Conservation (phyloP, 1,140 invertebrate genomes). For the Leptinotarsa lineolata region DNA sequence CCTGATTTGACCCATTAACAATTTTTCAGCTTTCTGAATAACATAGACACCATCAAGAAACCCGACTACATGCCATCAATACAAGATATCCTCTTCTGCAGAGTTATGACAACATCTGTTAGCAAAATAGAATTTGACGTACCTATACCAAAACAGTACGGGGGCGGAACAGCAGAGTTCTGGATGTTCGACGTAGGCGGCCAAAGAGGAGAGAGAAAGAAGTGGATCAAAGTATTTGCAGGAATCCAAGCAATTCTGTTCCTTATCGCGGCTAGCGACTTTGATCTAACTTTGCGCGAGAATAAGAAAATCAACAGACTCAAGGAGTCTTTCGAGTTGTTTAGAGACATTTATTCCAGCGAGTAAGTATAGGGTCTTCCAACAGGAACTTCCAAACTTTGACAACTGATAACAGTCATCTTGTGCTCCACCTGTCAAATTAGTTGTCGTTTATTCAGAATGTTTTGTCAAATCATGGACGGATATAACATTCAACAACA, state of each 20-base stretch:
- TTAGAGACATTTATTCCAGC: slow-evolving; percentile 78
- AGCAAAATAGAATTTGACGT: slow-evolving; percentile 75
- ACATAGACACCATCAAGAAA: slow-evolving; percentile 64
- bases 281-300: slow-evolving; percentile 76
- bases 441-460: too few species aligned
- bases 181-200: slow-evolving; percentile 83
- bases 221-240: slow-evolving; percentile 71
- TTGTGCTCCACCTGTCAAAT: too few species aligned
- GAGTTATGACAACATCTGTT: slow-evolving; percentile 71
- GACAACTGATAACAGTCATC: too few species aligned
- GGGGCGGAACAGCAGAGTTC: slow-evolving; percentile 69
- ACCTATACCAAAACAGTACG: slow-evolving; percentile 68
- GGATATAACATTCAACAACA: too few species aligned
- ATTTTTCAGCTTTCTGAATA: slow-evolving; percentile 67
- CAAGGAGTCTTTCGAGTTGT: slow-evolving; percentile 71
- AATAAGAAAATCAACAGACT: slow-evolving; percentile 72
- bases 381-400: too few species aligned
- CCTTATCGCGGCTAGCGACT: slow-evolving; percentile 76
- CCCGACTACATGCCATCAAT: slow-evolving; percentile 68
- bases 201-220: slow-evolving; percentile 70
- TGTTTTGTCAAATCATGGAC: too few species aligned
- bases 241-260: slow-evolving; percentile 80
- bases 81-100: slow-evolving; percentile 72
- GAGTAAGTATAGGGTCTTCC: slow-evolving; percentile 57
- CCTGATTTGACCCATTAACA: background rate